Evolutionary conservation across 2,797 vertebrate genomes (phyloP), one percentile per base, ranked within the genome.

Genomic region (Ataeniobius toweri): DNA sequence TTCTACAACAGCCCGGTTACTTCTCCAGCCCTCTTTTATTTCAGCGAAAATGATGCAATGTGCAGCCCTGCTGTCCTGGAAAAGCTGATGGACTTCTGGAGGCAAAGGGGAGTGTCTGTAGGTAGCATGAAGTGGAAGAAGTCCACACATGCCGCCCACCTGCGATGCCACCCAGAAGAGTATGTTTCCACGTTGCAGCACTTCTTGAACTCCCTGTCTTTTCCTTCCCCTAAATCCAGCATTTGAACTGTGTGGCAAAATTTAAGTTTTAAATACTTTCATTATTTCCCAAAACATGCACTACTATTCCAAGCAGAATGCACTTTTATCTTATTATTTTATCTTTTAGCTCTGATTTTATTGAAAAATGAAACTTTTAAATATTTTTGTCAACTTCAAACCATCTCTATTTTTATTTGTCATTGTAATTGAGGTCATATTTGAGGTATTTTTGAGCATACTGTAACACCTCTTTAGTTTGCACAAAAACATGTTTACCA

Each of bases 1-100:
- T 96, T 96, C 88, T 67, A 78, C 86, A 88, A 89, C 83, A 90
- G 0, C 3, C 94, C 93, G 0, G 24, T 93, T 1, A 86, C 67
- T 0, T 77, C 92, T 0, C 95, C 93, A 0, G 90, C 92, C 0
- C 94, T 96, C 44, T 95, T 96, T 87, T 96, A 94, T 92, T 94
- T 76, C 82, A 86, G 93, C 2, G 91, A 91, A 22, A 88, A 95
- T 0, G 95, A 96, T 3, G 81, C 71, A 0, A 76, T 97, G 83
- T 93, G 93, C 7, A 82, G 92, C 80, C 56, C 78, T 0, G 48
- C 58, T 0, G 28, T 1, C 72, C 3, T 96, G 78, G 82, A 92
- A 2, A 74, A 81, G 22, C 6, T 94, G 36, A 83, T 94, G 0
- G 85, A 82, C 31, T 5, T 39, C 0, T 95, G 94, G 95, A 81